A percentile compares a stretch with the other conserved stretches of the same genome.
Conservation (phyloP, 2,888 invertebrate species). For the Hydraecia micacea region DNA sequence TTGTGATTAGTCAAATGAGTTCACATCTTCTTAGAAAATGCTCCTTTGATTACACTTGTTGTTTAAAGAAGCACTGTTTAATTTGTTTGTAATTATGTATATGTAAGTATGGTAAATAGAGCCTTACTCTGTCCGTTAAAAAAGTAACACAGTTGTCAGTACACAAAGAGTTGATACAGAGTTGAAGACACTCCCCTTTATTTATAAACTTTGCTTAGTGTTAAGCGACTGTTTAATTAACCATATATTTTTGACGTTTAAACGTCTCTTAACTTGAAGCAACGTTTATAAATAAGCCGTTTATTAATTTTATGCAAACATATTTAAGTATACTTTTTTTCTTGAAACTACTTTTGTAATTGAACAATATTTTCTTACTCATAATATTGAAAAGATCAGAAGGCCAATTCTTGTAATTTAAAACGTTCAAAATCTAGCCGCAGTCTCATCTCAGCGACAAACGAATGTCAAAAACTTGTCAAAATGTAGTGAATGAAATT, state of each 20-base stretch:
- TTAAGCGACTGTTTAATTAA: not conserved
- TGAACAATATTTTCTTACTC: not conserved
- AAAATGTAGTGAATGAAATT: too few relatives aligned
- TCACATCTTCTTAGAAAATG: slow-evolving; percentile 58
- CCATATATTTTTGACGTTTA: not conserved
- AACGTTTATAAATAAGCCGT: not conserved
- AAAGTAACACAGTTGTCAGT: slow-evolving; percentile 7
- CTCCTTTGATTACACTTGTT: slow-evolving; percentile 41
- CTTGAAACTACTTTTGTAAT: not conserved
- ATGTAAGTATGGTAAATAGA: slow-evolving; percentile 13
- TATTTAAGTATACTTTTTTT: not conserved
- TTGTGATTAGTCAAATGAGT: slow-evolving; percentile 66
- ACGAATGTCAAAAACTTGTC: too few relatives aligned
- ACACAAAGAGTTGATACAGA: not conserved
- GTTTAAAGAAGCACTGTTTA: slow-evolving; percentile 41
- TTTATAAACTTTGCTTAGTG: not conserved
- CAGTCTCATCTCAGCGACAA: too few relatives aligned
- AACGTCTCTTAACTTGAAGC: not conserved
- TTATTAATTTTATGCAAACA: too few relatives aligned
- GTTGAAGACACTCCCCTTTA: not conserved
- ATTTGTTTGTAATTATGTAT: slow-evolving; percentile 28
- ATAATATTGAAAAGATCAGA: not conserved
- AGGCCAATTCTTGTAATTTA: too few relatives aligned
- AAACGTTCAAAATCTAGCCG: too few relatives aligned
- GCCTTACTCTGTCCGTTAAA: not conserved